Base-by-base conservation (phyloP, 2,113 vertebrate genomes). In the Silurus meridionalis region DNA sequence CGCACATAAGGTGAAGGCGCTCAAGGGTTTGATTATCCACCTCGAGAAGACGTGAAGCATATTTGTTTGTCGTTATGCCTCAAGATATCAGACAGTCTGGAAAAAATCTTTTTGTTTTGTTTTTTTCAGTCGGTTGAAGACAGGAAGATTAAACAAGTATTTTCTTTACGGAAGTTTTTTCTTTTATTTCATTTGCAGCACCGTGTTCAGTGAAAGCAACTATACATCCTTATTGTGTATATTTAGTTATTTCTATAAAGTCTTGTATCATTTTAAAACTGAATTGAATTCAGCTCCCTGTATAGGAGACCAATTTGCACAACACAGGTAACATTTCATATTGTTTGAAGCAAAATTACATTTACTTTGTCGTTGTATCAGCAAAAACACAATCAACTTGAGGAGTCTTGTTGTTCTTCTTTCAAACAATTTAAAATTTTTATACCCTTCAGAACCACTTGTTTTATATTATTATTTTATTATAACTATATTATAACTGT, bases 21-120 rank as follows among this genome's bases (percentile, higher is more conserved):
- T 86, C 63, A 81, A 84, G 81, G 86, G 86, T 84, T 75, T 60
- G 80, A 88, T 85, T 85, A 85, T 88, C 60, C 72, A 87, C 58
- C 78, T 83, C 67, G 63, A 82, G 77, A 53, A 86, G 78, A 86
- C 52, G 66, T 82, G 19, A 79, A 89, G 83, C 85, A 85, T 89
- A 80, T 89, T 88, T 88, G 85, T 88, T 81, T 77, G 67, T 89
- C 84, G 15, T 87, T 86, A 82, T 25, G 57, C 69, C 83, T 87
- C 8, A 80, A 66, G 81, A 77, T 83, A 84, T 80, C 37, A 78
- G 75, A 66, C 37, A 37, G 52, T 74, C 48, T 28, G 19, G 64
- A 77, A 80, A 80, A 80, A 66, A 63, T 74, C 67, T 25, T 8
- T 37, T 37, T 37, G 37, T 37, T 37, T 37, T 2, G 37, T 37